A percentile compares a stretch with the other conserved stretches of the same genome.
Conservation (phyloP, 2,888 invertebrate species). For the Kryphioiulus occultus region DNA sequence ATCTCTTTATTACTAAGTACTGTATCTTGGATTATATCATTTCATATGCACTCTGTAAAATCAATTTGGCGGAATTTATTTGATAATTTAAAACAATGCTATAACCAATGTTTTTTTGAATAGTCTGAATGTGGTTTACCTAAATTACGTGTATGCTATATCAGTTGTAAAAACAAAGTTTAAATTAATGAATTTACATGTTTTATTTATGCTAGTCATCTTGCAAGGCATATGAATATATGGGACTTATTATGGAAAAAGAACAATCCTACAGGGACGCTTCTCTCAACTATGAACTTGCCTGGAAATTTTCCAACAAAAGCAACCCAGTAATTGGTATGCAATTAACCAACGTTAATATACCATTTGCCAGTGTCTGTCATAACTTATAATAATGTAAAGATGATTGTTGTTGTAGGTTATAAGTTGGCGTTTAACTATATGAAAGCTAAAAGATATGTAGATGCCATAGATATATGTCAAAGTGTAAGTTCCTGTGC, state of each 20-base stretch:
- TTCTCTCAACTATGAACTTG: slow-evolving; percentile 79
- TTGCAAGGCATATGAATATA: slow-evolving; percentile 87
- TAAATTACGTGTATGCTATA: too few species aligned
- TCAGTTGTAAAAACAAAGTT: too few species aligned
- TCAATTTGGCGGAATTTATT: neutral
- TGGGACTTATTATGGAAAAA: slow-evolving; percentile 87
- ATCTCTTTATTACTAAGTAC: neutral
- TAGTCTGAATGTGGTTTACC: too few species aligned
- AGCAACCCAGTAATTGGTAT: slow-evolving; percentile 80
- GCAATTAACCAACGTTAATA: neutral
- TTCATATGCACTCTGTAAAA: neutral
- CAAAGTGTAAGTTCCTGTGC: slow-evolving; percentile 66
- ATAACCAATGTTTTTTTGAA: too few species aligned
- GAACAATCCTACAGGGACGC: slow-evolving; percentile 90
- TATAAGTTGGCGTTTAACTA: slow-evolving; percentile 92
- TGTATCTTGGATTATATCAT: neutral
- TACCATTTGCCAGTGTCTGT: neutral
- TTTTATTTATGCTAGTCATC: slow-evolving; percentile 70
- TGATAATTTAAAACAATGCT: too few species aligned
- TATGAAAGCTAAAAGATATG: slow-evolving; percentile 85
- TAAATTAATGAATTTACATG: too few species aligned
- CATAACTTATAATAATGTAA: neutral
- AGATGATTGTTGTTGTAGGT: slow-evolving; percentile 64
- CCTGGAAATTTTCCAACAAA: slow-evolving; percentile 85
- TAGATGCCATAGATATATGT: slow-evolving; percentile 91